Evolutionary conservation across 2,888 invertebrate species (phyloP).

Genomic region (Nephrocerus scutellatus): DNA sequence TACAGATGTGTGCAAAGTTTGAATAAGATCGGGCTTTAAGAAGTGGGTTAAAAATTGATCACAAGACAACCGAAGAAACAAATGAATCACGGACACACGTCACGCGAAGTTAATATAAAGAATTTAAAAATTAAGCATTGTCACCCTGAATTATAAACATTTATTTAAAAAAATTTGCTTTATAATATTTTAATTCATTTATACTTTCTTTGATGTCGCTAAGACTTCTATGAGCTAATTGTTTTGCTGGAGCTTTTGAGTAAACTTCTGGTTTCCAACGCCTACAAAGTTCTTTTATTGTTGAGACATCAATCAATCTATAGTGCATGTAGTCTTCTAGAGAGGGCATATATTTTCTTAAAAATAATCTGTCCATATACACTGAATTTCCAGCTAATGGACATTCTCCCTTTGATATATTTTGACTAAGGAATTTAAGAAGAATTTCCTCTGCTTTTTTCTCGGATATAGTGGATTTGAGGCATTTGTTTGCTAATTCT

Average conservation of each 20-base stretch:
- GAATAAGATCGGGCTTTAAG: no score
- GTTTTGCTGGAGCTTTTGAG: slow-evolving; percentile 56
- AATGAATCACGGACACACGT: no score
- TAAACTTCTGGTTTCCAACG: slow-evolving; percentile 67
- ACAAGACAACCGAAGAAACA: no score
- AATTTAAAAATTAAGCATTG: no score
- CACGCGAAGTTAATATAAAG: no score
- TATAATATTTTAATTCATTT: slow-evolving; percentile 74
- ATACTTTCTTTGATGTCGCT: slow-evolving; percentile 84
- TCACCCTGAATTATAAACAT: slow-evolving; percentile 3
- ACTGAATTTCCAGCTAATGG: slow-evolving; percentile 84
- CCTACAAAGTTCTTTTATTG: slow-evolving; percentile 75
- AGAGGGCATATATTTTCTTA: slow-evolving; percentile 70
- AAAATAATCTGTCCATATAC: slow-evolving; percentile 77
- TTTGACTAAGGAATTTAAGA: slow-evolving; percentile 61
- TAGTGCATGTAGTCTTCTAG: slow-evolving; percentile 78
- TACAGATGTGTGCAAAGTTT: no score
- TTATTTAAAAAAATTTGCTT: slow-evolving; percentile 53
- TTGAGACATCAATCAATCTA: slow-evolving; percentile 86
- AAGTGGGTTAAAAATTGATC: no score
- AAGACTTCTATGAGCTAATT: slow-evolving; percentile 63
- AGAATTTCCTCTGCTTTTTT: slow-evolving; percentile 64
- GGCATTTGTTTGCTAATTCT: slow-evolving; percentile 69
- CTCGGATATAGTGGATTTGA: slow-evolving; percentile 59
- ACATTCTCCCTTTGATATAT: slow-evolving; percentile 53